Evolutionary conservation across 2,888 invertebrate species (phyloP).

Genomic region (Peribatodes rhomboidaria): DNA sequence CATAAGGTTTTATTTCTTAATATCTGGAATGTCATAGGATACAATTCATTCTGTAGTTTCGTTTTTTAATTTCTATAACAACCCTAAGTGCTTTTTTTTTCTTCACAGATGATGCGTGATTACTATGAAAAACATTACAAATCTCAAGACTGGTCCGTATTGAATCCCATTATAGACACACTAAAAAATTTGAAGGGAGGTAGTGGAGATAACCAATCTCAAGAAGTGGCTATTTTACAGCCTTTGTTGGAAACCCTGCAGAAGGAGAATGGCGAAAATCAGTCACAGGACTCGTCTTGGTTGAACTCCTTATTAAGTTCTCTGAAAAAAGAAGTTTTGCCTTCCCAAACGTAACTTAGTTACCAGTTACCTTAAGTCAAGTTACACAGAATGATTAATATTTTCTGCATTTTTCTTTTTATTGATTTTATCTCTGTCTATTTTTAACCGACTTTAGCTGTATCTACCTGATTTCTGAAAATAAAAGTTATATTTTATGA

Average conservation of each 20-base stretch:
- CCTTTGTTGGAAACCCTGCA: not conserved
- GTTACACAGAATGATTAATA: no score
- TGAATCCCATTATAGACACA: not conserved
- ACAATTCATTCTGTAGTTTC: no score
- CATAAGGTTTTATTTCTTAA: no score
- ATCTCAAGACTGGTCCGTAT: not conserved
- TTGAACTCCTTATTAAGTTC: not conserved
- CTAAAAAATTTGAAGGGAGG: not conserved
- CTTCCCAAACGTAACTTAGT: no score
- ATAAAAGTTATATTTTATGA: not conserved
- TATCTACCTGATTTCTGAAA: not conserved
- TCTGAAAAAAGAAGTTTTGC: not conserved
- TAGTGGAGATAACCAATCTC: not conserved
- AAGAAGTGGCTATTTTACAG: not conserved
- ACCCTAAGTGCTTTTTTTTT: no score
- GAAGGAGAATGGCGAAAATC: not conserved
- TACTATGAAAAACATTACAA: constrained; percentile 3
- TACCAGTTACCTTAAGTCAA: no score
- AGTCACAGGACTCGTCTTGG: not conserved
- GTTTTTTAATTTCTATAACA: no score
- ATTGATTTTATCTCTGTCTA: no score
- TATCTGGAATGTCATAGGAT: no score
- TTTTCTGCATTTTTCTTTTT: no score
- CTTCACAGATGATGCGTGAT: not conserved
- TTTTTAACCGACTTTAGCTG: no score